Conservation (phyloP, 2,888 invertebrate species). For the Synergus gifuensis region DNA sequence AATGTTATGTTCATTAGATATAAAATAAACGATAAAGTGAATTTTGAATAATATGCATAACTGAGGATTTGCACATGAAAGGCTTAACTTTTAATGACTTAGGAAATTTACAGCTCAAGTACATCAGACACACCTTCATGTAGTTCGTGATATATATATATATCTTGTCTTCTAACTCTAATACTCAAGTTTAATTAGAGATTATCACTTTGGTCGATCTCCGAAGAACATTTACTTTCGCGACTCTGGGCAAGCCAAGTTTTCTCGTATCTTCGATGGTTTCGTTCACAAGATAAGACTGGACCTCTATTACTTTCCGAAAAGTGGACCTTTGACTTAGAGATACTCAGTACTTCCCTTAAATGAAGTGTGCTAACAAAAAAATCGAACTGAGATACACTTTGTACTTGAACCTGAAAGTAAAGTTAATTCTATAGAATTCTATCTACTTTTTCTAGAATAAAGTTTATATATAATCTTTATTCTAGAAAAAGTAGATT, state of each 20-base stretch:
- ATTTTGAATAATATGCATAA: not conserved
- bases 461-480: too few species aligned
- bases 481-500: too few species aligned
- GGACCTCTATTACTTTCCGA: conserved; percentile 26
- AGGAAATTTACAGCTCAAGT: conserved; percentile 27
- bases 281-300: conserved; percentile 26
- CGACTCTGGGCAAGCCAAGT: not conserved
- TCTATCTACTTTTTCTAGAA: too few species aligned
- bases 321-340: not conserved
- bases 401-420: not conserved
- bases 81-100: conserved; percentile 18
- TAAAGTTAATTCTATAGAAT: not conserved
- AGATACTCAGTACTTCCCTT: not conserved
- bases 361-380: not conserved
- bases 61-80: conserved; percentile 25
- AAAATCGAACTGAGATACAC: not conserved
- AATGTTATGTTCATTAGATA: too few species aligned
- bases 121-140: conserved; percentile 30
- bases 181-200: conserved; percentile 40
- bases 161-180: conserved; percentile 29
- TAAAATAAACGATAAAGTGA: not conserved
- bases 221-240: conserved; percentile 32
- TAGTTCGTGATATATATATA: conserved; percentile 35
- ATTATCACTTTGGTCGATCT: conserved; percentile 34
- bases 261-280: conserved; percentile 35